phyloP scores from a whole-genome alignment of 2,797 vertebrate species.

The Cyclopterus lumpus region DNA sequence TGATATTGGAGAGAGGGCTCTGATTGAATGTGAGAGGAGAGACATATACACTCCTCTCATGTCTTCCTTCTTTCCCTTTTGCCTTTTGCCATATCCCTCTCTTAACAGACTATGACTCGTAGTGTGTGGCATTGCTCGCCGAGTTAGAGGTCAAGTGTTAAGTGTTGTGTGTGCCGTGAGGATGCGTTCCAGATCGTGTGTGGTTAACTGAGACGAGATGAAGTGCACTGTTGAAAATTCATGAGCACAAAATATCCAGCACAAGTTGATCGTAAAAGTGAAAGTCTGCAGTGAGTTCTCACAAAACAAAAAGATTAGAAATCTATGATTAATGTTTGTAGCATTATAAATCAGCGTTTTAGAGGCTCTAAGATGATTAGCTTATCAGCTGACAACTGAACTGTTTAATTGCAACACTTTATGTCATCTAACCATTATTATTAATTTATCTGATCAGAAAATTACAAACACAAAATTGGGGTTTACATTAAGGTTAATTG shows the following conservation, averaged over 20 bases:
- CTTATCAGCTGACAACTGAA: not conserved
- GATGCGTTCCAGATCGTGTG: slow-evolving; percentile 74
- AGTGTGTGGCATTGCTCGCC: slow-evolving; percentile 65
- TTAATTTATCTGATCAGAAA: not conserved
- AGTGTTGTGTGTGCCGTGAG: slow-evolving; percentile 67
- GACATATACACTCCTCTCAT: slow-evolving; percentile 23
- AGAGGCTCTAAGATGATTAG: not conserved
- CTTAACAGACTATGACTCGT: slow-evolving; percentile 45
- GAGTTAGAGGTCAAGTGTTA: slow-evolving; percentile 78
- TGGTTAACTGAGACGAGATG: slow-evolving; percentile 65
- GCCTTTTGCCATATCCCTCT: slow-evolving; percentile 48
- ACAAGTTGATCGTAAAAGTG: slow-evolving; percentile 12
- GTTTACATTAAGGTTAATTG: not conserved
- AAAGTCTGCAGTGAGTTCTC: slow-evolving; percentile 16
- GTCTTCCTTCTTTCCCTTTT: slow-evolving; percentile 33
- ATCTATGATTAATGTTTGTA: slow-evolving; percentile 1
- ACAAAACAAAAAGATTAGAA: not conserved
- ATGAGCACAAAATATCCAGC: slow-evolving; percentile 29
- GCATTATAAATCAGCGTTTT: not conserved
- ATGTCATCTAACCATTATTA: not conserved
- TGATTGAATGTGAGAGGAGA: slow-evolving; percentile 64
- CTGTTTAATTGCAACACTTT: not conserved
- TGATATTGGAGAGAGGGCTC: slow-evolving; percentile 54
- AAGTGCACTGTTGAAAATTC: slow-evolving; percentile 61
- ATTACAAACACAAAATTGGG: not conserved